These are phyloP conservation scores for Phthorimaea operculella DNA, from an alignment of 1,140 invertebrate species.

Conservation along the genomic window DNA sequence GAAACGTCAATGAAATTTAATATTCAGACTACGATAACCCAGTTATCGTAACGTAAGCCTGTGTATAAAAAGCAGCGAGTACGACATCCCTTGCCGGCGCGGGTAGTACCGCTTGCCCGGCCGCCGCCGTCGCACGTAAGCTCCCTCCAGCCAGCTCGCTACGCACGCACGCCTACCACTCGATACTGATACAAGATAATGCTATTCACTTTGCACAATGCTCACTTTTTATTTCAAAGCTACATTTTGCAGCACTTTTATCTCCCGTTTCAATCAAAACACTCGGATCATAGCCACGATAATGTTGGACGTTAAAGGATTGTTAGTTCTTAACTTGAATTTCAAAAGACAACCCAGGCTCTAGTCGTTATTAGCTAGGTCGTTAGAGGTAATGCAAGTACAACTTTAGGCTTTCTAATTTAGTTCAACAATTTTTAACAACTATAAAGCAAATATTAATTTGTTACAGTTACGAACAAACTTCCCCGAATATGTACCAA, in stretches of 20 bases:
- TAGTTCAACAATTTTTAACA: no score
- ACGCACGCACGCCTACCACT: slow-evolving; percentile 35
- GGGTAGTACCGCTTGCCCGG: slow-evolving; percentile 52
- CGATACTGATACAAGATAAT: slow-evolving; percentile 3
- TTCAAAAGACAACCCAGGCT: no score
- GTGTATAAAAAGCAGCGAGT: slow-evolving; percentile 56
- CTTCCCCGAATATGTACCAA: neutral
- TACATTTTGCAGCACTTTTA: no score
- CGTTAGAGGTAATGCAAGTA: no score
- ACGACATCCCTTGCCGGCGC: slow-evolving; percentile 39
- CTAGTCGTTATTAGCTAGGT: no score
- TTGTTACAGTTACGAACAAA: slow-evolving; percentile 7
- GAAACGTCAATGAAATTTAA: slow-evolving; percentile 57
- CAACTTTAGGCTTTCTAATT: no score
- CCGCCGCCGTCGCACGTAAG: slow-evolving; percentile 60
- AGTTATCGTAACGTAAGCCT: slow-evolving; percentile 49
- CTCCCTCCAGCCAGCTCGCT: slow-evolving; percentile 31
- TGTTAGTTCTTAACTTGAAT: no score
- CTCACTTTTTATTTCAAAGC: neutral
- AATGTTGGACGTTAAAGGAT: no score
- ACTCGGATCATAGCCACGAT: no score
- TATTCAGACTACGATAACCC: slow-evolving; percentile 59
- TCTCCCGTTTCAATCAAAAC: no score
- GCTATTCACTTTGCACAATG: slow-evolving; percentile 1
- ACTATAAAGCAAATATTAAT: neutral